These are phyloP conservation scores for Phocoena sinus DNA, from an alignment of 2,113 vertebrate species.

Conservation along the genomic window DNA sequence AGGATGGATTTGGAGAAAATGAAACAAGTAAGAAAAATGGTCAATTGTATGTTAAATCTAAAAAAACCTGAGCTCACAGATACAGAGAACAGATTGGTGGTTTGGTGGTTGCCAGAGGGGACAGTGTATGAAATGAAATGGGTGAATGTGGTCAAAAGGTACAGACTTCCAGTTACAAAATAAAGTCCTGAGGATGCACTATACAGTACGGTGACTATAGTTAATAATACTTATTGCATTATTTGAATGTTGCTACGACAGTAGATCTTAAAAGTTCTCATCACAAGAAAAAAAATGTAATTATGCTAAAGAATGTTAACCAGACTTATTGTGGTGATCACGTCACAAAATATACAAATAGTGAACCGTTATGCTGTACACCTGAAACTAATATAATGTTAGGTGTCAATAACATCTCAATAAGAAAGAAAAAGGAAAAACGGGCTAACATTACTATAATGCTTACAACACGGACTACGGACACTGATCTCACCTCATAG, in stretches of 20 bases:
- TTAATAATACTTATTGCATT: background rate
- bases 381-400: background rate
- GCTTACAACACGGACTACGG: background rate
- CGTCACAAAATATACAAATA: background rate
- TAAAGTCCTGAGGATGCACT: background rate
- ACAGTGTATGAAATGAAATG: background rate
- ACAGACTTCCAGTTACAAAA: background rate
- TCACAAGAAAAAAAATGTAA: background rate
- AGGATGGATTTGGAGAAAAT: background rate
- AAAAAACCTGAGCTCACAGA: background rate
- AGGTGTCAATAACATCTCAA: background rate
- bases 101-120: background rate
- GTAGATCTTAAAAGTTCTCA: background rate
- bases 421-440: background rate
- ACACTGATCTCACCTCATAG: background rate
- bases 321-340: background rate
- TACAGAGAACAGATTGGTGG: background rate
- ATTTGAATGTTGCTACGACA: background rate
- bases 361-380: background rate
- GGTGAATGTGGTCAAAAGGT: background rate
- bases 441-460: background rate
- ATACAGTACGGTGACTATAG: background rate
- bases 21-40: background rate
- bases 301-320: background rate
- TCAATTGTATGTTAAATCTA: background rate